Percentiles rank a stretch among this genome's conserved stretches.
Conservation (phyloP, 2,797 vertebrate genomes). For the Zalophus californianus region DNA sequence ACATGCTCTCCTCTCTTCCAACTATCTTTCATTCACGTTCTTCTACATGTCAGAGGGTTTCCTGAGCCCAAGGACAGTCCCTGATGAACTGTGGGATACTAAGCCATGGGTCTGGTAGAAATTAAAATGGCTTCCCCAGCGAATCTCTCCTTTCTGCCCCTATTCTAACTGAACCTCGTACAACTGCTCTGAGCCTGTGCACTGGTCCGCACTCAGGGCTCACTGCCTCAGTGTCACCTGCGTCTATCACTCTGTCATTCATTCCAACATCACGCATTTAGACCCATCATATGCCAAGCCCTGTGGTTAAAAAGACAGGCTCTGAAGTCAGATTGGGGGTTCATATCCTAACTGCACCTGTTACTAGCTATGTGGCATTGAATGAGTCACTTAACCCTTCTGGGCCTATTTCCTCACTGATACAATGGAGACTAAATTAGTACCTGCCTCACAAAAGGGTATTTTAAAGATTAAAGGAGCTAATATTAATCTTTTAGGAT, state of each 20-base stretch:
- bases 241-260: not conserved
- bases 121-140: not conserved
- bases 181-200: not conserved
- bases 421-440: not conserved
- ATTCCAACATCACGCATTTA: not conserved
- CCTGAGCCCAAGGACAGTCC: not conserved
- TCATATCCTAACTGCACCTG: not conserved
- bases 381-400: not conserved
- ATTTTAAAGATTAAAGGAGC: slow-evolving; percentile 31
- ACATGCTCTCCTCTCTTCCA: not conserved
- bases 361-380: not conserved
- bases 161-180: not conserved
- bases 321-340: not conserved
- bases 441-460: not conserved
- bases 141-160: not conserved
- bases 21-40: not conserved
- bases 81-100: not conserved
- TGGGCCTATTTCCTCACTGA: not conserved
- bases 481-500: not conserved
- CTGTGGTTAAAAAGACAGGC: not conserved
- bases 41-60: not conserved
- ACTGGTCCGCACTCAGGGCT: not conserved
- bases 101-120: not conserved
- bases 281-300: not conserved
- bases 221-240: not conserved